Conservation (phyloP, 2,797 vertebrate species). For the Cyclura pinguis region DNA sequence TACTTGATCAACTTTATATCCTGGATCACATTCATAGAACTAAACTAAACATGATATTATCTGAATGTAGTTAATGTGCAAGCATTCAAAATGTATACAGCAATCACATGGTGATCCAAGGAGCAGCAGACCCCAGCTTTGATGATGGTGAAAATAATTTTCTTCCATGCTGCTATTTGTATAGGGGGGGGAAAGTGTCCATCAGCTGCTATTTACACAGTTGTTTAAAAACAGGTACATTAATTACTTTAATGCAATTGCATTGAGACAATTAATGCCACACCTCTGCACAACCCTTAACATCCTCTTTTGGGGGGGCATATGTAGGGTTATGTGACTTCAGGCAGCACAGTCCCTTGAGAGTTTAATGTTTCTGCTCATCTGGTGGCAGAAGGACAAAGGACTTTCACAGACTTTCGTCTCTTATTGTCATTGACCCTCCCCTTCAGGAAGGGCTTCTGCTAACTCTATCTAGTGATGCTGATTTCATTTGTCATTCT, state of each 20-base stretch:
- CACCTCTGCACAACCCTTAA: no score
- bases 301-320: not conserved
- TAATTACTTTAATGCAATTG: not conserved
- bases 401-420: not conserved
- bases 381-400: not conserved
- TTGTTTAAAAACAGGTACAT: not conserved
- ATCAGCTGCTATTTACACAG: not conserved
- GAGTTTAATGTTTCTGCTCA: not conserved
- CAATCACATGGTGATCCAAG: not conserved
- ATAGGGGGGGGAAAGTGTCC: not conserved
- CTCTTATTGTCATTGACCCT: not conserved
- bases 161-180: not conserved
- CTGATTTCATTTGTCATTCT: conserved; percentile 7
- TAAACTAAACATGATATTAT: not conserved
- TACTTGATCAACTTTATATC: not conserved
- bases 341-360: not conserved
- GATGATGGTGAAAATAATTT: not conserved
- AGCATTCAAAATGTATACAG: not conserved
- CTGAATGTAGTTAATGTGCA: not conserved
- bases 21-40: not conserved
- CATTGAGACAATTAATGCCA: not conserved
- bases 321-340: not conserved
- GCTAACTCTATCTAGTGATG: not conserved
- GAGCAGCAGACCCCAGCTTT: not conserved
- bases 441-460: not conserved